Conservation (phyloP, 2,797 vertebrate species). For the Etheostoma nigrum region DNA sequence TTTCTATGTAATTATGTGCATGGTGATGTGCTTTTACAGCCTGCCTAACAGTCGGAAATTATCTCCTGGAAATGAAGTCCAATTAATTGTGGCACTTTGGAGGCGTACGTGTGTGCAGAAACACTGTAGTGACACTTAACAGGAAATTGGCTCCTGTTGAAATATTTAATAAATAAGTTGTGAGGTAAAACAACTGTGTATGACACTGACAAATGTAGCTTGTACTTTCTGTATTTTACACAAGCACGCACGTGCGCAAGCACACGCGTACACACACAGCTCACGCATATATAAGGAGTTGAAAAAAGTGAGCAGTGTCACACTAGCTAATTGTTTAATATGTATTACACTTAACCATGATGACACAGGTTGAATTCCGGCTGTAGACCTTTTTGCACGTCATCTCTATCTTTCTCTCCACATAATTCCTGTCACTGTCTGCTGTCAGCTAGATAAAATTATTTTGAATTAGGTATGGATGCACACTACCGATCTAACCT, state of each 20-base stretch:
- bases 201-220: constrained; percentile 64
- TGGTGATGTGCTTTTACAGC: constrained; percentile 86
- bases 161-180: constrained; percentile 79
- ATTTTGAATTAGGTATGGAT: constrained; percentile 21
- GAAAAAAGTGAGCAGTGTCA: neutral
- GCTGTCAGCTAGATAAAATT: neutral
- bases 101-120: constrained; percentile 77
- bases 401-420: neutral
- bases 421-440: neutral
- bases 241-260: constrained; percentile 3
- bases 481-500: constrained; percentile 34
- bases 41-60: constrained; percentile 86
- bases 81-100: constrained; percentile 88
- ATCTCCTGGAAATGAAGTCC: constrained; percentile 87
- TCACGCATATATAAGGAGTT: neutral
- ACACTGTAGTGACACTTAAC: constrained; percentile 84
- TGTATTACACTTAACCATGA: neutral
- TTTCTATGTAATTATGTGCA: constrained; percentile 85
- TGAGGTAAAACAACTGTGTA: constrained; percentile 67
- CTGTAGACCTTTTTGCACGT: neutral
- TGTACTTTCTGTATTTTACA: constrained; percentile 22
- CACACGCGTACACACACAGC: constrained; percentile 19
- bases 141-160: constrained; percentile 83
- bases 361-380: neutral
- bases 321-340: neutral